phyloP scores from a whole-genome alignment of 2,113 vertebrate genomes.

The Apistogramma diplotaenia region DNA sequence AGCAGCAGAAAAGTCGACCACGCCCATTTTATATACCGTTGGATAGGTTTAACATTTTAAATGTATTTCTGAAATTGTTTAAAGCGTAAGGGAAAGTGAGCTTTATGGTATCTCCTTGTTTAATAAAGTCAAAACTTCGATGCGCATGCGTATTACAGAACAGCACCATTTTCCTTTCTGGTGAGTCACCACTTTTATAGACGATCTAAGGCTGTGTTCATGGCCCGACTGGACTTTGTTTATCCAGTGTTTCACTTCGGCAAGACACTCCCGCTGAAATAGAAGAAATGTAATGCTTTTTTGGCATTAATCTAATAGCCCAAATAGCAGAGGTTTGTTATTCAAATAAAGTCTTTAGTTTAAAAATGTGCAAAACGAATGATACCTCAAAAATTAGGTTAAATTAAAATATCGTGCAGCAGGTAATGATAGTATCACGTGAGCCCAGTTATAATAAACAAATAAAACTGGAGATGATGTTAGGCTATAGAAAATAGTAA shows the following conservation, averaged over 20 bases:
- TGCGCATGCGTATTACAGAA: neutral
- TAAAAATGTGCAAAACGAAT: neutral
- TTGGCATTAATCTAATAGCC: neutral
- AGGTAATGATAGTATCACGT: neutral
- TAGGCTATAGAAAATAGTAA: neutral
- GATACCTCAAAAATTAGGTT: neutral
- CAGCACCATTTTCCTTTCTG: neutral
- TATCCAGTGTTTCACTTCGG: neutral
- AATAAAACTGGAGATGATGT: neutral
- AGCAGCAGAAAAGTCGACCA: neutral
- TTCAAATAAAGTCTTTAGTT: neutral
- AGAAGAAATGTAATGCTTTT: neutral
- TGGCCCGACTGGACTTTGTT: neutral
- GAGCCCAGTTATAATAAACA: neutral
- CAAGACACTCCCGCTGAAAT: neutral
- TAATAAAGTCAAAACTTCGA: neutral
- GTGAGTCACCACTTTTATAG: neutral
- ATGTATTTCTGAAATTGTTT: neutral
- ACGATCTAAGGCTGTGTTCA: conserved; percentile 30
- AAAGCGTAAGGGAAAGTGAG: no score
- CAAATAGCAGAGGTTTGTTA: neutral
- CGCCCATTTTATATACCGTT: neutral
- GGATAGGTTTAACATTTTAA: neutral
- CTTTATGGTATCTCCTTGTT: no score
- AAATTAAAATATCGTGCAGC: neutral